A percentile compares a stretch with the other conserved stretches of the same genome.
phyloP scores from a whole-genome alignment of 2,113 vertebrate species.

The Eptesicus fuscus region DNA sequence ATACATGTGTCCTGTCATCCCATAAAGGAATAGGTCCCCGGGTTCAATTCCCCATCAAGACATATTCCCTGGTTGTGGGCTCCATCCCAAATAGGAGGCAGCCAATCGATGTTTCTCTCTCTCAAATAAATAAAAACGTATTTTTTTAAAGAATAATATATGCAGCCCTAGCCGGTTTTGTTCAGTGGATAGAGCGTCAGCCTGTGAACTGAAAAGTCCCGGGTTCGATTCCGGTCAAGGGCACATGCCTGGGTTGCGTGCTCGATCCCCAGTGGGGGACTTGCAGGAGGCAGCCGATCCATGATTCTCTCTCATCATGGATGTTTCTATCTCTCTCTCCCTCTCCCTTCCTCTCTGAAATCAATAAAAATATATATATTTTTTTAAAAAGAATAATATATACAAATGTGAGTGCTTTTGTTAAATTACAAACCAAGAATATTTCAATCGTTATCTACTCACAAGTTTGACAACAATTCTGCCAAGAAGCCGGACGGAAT shows the following conservation, averaged over 20 bases:
- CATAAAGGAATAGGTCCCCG: not conserved
- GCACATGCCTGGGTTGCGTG: too few species aligned
- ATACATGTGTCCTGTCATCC: not conserved
- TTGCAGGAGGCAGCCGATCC: too few species aligned
- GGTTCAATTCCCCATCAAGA: not conserved
- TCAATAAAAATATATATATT: not conserved
- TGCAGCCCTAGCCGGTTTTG: not conserved
- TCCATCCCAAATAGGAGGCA: not conserved
- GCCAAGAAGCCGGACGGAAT: slow-evolving; percentile 92
- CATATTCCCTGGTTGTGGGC: not conserved
- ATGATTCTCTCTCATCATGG: too few species aligned
- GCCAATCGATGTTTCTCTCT: not conserved
- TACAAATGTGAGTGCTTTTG: not conserved
- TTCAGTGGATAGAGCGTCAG: too few species aligned
- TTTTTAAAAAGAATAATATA: not conserved
- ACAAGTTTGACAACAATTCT: slow-evolving; percentile 92
- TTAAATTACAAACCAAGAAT: not conserved
- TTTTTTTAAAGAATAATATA: not conserved
- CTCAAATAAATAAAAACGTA: not conserved
- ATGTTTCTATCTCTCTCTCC: not conserved
- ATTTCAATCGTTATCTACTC: slow-evolving; percentile 65
- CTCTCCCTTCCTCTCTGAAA: not conserved
- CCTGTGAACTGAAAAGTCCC: too few species aligned
- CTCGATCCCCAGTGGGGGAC: too few species aligned
- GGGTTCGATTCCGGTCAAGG: too few species aligned